These are phyloP conservation scores for Mionectes macconnelli DNA, from an alignment of 2,113 vertebrate species.

Conservation along the genomic window DNA sequence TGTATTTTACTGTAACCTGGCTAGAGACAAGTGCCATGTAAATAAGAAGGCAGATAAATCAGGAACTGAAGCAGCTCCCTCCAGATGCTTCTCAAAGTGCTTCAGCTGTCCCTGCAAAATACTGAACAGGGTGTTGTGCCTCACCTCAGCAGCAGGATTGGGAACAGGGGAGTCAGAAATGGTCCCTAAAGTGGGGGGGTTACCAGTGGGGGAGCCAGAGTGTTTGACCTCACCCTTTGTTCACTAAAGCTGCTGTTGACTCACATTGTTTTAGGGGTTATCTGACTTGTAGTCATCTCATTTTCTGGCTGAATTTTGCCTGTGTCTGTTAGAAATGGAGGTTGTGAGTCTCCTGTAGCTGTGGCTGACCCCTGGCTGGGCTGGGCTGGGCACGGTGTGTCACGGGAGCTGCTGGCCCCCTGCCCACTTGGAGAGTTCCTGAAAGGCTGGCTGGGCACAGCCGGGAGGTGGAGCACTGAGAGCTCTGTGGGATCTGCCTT, in stretches of 20 bases:
- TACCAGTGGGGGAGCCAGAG: neutral
- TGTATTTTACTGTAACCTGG: neutral
- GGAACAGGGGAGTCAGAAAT: neutral
- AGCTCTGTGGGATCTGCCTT: neutral
- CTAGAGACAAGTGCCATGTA: neutral
- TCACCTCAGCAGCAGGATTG: neutral
- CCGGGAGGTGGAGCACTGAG: neutral
- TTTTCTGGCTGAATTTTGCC: neutral
- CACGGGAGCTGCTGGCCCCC: rapidly evolving
- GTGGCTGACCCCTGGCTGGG: neutral
- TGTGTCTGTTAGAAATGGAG: rapidly evolving
- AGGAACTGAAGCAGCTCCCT: neutral
- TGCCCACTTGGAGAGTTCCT: rapidly evolving
- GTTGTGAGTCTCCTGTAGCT: neutral
- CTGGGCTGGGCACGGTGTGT: neutral
- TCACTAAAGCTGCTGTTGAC: neutral
- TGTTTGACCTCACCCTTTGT: neutral
- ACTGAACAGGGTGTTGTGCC: neutral
- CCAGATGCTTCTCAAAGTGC: neutral
- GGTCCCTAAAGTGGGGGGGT: neutral
- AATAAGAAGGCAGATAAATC: neutral
- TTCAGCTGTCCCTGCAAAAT: neutral
- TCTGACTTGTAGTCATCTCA: neutral
- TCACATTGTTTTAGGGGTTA: rapidly evolving
- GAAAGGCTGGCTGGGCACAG: neutral